These are phyloP conservation scores for Aptenodytes forsteri DNA, from an alignment of 2,113 vertebrate species.

Conservation along the genomic window DNA sequence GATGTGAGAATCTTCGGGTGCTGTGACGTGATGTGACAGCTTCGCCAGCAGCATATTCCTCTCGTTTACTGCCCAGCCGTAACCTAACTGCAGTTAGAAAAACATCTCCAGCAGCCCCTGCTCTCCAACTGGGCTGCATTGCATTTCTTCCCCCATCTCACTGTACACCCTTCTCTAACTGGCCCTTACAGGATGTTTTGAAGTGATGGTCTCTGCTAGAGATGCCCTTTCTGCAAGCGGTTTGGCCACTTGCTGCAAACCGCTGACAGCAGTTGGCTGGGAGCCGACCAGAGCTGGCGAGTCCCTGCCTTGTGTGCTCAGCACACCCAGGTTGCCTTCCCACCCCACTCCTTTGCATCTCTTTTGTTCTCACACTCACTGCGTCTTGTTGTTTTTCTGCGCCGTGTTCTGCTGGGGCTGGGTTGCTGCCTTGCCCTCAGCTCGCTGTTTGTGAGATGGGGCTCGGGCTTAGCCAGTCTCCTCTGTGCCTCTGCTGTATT, in stretches of 20 bases:
- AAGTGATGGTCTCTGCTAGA: neutral
- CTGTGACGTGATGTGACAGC: neutral
- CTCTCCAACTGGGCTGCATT: neutral
- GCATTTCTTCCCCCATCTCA: fast-evolving
- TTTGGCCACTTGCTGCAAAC: neutral
- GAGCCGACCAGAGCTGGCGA: neutral
- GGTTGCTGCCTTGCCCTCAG: neutral
- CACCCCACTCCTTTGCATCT: too few species aligned
- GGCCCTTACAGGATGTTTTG: neutral
- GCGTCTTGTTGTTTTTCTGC: neutral
- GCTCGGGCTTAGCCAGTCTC: too few species aligned
- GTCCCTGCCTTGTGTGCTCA: neutral
- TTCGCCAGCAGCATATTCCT: neutral
- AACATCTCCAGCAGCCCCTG: neutral
- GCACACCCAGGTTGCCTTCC: neutral
- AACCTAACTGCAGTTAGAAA: neutral
- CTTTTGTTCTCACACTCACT: neutral
- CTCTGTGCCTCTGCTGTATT: neutral
- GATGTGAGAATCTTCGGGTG: neutral
- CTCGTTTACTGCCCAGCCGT: neutral
- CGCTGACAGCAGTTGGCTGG: neutral
- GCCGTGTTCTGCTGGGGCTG: neutral
- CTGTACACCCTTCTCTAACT: neutral
- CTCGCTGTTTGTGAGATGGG: neutral
- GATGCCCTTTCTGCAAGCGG: neutral